phyloP scores from a whole-genome alignment of 1,140 invertebrate species.

The Philopotamus ludificatus region DNA sequence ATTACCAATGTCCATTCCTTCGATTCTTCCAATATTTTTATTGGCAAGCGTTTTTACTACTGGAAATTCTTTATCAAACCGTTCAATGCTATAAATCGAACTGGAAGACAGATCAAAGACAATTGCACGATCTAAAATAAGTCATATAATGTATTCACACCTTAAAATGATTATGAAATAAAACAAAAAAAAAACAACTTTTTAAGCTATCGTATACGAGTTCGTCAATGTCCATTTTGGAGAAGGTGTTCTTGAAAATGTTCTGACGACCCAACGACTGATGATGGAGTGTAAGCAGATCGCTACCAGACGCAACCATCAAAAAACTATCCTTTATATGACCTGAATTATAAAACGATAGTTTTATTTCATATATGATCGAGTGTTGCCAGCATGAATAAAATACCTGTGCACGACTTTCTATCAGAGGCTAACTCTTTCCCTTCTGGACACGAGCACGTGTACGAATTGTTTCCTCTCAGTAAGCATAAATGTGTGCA shows the following conservation, averaged over 20 bases:
- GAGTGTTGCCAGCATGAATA: too few relatives aligned
- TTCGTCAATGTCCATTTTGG: conserved; percentile 18
- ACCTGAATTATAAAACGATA: conserved; percentile 29
- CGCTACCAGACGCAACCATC: conserved; percentile 46
- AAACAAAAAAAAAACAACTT: not conserved
- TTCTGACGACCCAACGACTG: conserved; percentile 53
- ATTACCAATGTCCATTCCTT: conserved; percentile 36
- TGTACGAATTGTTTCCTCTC: conserved; percentile 58
- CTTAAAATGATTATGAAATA: too few relatives aligned
- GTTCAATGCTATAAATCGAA: not conserved
- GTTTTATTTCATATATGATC: too few relatives aligned
- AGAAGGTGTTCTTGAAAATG: conserved; percentile 38
- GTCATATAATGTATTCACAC: not conserved
- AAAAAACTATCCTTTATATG: conserved; percentile 50
- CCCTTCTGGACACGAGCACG: conserved; percentile 78
- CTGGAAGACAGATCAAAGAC: conserved; percentile 18
- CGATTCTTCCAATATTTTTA: conserved; percentile 12
- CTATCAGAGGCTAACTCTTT: conserved; percentile 58
- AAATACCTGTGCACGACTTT: conserved; percentile 57
- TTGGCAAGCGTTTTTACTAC: conserved; percentile 6
- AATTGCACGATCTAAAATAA: conserved; percentile 26
- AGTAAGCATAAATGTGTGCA: conserved; percentile 84
- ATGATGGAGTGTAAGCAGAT: conserved; percentile 52
- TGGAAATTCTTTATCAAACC: not conserved
- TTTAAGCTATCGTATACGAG: conserved; percentile 28